Percentiles rank a stretch among this genome's conserved stretches.
phyloP scores from a whole-genome alignment of 1,140 invertebrate species.

The Yoshiicerus persimilis region DNA sequence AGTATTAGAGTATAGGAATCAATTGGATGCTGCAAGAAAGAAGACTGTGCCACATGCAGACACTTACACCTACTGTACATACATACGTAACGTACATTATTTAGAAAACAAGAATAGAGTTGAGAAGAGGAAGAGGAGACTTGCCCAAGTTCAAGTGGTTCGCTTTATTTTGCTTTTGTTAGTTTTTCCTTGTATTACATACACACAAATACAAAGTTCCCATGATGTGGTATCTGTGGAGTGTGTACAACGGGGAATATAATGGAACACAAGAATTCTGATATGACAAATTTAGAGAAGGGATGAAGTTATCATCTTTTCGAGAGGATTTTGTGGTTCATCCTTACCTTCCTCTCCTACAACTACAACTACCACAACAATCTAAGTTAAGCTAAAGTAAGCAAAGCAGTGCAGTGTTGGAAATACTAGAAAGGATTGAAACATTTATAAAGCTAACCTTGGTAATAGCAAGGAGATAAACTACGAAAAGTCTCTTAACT shows the following conservation, averaged over 20 bases:
- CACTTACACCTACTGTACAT: too few relatives aligned
- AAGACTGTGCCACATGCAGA: neutral
- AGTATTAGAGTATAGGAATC: neutral
- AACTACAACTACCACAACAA: neutral
- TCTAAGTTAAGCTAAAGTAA: neutral
- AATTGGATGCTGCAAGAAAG: neutral
- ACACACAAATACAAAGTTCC: neutral
- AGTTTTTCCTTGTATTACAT: neutral
- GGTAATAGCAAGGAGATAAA: neutral
- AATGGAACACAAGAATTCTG: neutral
- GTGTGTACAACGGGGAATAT: neutral
- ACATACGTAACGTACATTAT: too few relatives aligned
- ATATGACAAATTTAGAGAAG: conserved; percentile 17
- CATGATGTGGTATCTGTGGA: neutral
- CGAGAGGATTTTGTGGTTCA: conserved; percentile 27
- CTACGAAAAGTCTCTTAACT: neutral
- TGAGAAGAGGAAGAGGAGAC: neutral
- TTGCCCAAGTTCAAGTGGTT: conserved; percentile 7
- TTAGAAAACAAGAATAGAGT: neutral
- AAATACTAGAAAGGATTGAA: neutral
- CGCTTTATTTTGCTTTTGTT: neutral
- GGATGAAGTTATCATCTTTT: conserved; percentile 25
- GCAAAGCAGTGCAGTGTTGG: neutral
- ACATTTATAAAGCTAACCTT: neutral
- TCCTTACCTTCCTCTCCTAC: conserved; percentile 5